A percentile compares a stretch with the other conserved stretches of the same genome.
These are phyloP conservation scores for Bombus impatiens DNA, from an alignment of 1,140 invertebrate genomes.

Conservation along the genomic window DNA sequence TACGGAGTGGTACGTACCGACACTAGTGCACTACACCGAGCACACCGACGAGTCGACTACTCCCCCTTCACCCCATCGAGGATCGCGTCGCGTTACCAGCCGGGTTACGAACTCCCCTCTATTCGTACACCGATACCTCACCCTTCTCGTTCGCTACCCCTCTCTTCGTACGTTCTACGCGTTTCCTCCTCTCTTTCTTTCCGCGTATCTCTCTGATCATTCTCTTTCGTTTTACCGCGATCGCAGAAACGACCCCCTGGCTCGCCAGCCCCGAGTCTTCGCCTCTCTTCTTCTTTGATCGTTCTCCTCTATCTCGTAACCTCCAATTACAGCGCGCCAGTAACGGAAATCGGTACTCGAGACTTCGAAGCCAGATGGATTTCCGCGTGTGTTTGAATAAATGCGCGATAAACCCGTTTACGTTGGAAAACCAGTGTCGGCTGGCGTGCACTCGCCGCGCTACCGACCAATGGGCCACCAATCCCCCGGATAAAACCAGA, in stretches of 20 bases:
- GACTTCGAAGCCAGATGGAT: conserved; percentile 25
- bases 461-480: not conserved
- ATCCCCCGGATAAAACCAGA: not conserved
- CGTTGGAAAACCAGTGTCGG: conserved; percentile 21
- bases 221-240: not conserved
- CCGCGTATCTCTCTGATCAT: conserved; percentile 6
- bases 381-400: conserved; percentile 22
- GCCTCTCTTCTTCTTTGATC: conserved; percentile 4
- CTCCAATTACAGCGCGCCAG: conserved; percentile 25
- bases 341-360: conserved; percentile 36
- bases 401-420: conserved; percentile 26
- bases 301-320: conserved; percentile 17
- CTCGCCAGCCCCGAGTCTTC: conserved; percentile 7
- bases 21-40: conserved; percentile 3
- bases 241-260: conserved; percentile 37
- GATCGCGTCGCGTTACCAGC: conserved; percentile 54
- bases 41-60: conserved; percentile 18
- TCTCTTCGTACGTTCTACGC: conserved; percentile 1
- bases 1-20: conserved; percentile 40
- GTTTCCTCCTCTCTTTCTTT: conserved; percentile 31
- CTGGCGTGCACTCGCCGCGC: not conserved
- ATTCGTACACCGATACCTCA: conserved; percentile 41
- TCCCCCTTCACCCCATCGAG: conserved; percentile 46
- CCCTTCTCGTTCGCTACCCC: conserved; percentile 31
- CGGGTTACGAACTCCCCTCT: conserved; percentile 57